Evolutionary conservation across 2,888 invertebrate genomes (phyloP).

Genomic region (Helleia helle): DNA sequence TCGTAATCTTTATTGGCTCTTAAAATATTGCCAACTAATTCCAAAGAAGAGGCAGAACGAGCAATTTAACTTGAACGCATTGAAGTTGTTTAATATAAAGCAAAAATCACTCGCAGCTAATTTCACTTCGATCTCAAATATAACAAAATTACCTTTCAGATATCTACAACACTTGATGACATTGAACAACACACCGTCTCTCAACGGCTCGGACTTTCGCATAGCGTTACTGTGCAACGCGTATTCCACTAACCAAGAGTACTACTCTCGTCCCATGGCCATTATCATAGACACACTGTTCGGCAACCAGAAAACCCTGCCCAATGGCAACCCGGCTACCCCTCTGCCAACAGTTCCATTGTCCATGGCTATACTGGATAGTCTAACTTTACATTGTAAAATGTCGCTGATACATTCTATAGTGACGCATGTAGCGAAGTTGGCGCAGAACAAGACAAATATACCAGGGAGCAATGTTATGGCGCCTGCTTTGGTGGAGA

Average conservation of each 20-base stretch:
- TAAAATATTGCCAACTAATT: too few relatives aligned
- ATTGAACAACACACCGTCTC: constrained; percentile 78
- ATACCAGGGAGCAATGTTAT: constrained; percentile 78
- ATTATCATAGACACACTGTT: constrained; percentile 91
- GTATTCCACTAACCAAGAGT: constrained; percentile 94
- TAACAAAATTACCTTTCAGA: too few relatives aligned
- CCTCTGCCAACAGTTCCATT: constrained; percentile 87
- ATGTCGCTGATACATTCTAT: constrained; percentile 89
- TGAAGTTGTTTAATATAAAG: too few relatives aligned
- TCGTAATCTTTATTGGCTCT: too few relatives aligned
- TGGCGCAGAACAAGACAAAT: constrained; percentile 89
- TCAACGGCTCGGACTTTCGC: constrained; percentile 90
- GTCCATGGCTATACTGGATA: constrained; percentile 94
- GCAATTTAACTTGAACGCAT: too few relatives aligned
- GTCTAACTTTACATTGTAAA: constrained; percentile 95
- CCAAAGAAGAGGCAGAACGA: too few relatives aligned
- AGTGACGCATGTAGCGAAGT: constrained; percentile 91
- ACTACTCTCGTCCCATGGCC: constrained; percentile 93
- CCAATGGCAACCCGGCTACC: constrained; percentile 65
- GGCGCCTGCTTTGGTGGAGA: constrained; percentile 94
- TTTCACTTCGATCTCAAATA: too few relatives aligned
- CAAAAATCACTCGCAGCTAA: too few relatives aligned
- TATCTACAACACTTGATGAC: constrained; percentile 89
- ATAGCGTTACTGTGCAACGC: constrained; percentile 96
- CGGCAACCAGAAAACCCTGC: constrained; percentile 76